phyloP scores from a whole-genome alignment of 2,888 invertebrate genomes.

The Eupithecia insigniata region DNA sequence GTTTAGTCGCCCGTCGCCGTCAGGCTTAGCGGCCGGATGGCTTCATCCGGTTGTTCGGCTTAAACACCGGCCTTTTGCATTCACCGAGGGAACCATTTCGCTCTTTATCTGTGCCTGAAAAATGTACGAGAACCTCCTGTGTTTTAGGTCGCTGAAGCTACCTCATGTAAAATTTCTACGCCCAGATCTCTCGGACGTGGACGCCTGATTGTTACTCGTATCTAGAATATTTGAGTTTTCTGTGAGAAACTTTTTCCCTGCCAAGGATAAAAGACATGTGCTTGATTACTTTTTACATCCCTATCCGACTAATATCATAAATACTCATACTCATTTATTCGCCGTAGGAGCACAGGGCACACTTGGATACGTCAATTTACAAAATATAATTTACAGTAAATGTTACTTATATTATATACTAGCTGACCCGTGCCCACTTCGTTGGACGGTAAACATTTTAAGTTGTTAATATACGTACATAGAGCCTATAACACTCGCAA shows the following conservation, averaged over 20 bases:
- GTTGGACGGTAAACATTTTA: too few species aligned
- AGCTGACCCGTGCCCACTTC: too few species aligned
- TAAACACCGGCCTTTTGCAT: constrained; percentile 48
- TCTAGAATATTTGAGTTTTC: neutral
- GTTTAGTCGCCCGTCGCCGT: neutral
- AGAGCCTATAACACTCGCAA: too few species aligned
- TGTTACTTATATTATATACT: too few species aligned
- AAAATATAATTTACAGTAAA: too few species aligned
- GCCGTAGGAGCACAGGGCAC: too few species aligned
- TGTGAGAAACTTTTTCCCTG: neutral
- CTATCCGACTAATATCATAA: too few species aligned
- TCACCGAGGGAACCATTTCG: constrained; percentile 10
- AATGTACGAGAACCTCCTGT: constrained; percentile 13
- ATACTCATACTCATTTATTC: too few species aligned
- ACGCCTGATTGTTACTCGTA: neutral
- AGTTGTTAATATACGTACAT: too few species aligned
- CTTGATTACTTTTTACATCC: too few species aligned
- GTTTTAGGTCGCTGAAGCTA: neutral
- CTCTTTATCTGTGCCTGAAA: constrained; percentile 13
- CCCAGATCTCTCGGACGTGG: neutral
- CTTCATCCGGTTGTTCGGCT: constrained; percentile 57
- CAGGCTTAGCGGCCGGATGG: constrained; percentile 48
- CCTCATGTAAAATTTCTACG: neutral
- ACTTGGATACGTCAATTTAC: too few species aligned
- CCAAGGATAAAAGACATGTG: neutral